Evolutionary conservation across 2,888 invertebrate genomes (phyloP).

Genomic region (Dynastes maya): DNA sequence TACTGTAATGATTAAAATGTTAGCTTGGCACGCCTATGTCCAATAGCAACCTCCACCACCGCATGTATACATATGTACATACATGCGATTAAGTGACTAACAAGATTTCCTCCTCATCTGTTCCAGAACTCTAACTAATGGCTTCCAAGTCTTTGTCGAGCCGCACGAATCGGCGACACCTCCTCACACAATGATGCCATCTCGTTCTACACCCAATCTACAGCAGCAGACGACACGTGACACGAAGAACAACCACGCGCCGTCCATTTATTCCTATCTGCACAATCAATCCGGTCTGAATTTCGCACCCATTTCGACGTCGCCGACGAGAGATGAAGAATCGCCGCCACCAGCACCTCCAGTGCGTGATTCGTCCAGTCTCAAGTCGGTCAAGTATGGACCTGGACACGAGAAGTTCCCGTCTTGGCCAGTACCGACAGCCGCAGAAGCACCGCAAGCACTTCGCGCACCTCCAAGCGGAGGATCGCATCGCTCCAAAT

Average conservation of each 20-base stretch:
- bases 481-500: constrained; percentile 78
- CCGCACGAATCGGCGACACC: constrained; percentile 36
- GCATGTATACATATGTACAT: no score
- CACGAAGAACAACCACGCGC: constrained; percentile 58
- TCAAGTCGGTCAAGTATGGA: constrained; percentile 79
- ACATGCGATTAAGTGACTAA: neutral
- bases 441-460: constrained; percentile 72
- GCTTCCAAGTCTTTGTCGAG: constrained; percentile 58
- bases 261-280: constrained; percentile 64
- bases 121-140: constrained; percentile 64
- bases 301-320: constrained; percentile 58
- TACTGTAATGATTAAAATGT: no score
- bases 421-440: constrained; percentile 81
- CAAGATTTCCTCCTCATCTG: neutral
- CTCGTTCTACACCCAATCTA: constrained; percentile 71
- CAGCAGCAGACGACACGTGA: constrained; percentile 61
- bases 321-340: constrained; percentile 70
- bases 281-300: constrained; percentile 65
- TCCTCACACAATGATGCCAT: constrained; percentile 68
- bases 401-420: constrained; percentile 84
- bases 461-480: constrained; percentile 69
- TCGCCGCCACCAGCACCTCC: constrained; percentile 76
- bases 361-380: constrained; percentile 78
- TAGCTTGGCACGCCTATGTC: no score
- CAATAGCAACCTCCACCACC: no score